Evolutionary conservation across 1,140 invertebrate species (phyloP).

Genomic region (Ostrea edulis): DNA sequence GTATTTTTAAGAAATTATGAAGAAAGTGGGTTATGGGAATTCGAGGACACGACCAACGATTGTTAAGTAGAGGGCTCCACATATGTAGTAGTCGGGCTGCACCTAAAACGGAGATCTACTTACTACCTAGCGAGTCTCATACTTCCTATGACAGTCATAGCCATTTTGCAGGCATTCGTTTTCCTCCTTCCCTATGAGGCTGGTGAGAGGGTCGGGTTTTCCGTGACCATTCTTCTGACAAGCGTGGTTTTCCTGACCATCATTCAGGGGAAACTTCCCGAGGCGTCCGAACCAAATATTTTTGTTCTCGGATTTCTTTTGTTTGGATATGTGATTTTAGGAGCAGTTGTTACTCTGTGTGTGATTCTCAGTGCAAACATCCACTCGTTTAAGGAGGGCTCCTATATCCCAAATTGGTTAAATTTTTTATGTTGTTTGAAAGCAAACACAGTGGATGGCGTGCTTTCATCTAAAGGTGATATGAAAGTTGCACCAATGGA

Average conservation of each 20-base stretch:
- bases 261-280: conserved; percentile 36
- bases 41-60: not conserved
- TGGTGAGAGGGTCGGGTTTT: conserved; percentile 48
- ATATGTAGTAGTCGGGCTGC: not conserved
- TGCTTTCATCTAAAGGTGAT: not conserved
- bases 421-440: not conserved
- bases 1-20: conserved; percentile 3
- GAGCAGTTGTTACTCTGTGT: not conserved
- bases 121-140: conserved; percentile 48
- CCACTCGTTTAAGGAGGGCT: not conserved
- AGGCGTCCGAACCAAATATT: conserved; percentile 40
- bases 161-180: conserved; percentile 16
- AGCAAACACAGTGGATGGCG: not conserved
- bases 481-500: not conserved
- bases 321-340: not conserved
- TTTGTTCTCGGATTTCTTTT: not conserved
- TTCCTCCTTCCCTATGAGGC: conserved; percentile 49
- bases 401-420: not conserved
- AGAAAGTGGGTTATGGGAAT: conserved; percentile 34
- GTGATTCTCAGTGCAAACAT: conserved; percentile 11
- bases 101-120: conserved; percentile 9
- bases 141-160: conserved; percentile 34
- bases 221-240: conserved; percentile 44
- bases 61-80: too few species aligned
- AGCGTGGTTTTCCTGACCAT: conserved; percentile 48